phyloP scores from a whole-genome alignment of 2,888 invertebrate species.

The Parnassius mnemosyne region DNA sequence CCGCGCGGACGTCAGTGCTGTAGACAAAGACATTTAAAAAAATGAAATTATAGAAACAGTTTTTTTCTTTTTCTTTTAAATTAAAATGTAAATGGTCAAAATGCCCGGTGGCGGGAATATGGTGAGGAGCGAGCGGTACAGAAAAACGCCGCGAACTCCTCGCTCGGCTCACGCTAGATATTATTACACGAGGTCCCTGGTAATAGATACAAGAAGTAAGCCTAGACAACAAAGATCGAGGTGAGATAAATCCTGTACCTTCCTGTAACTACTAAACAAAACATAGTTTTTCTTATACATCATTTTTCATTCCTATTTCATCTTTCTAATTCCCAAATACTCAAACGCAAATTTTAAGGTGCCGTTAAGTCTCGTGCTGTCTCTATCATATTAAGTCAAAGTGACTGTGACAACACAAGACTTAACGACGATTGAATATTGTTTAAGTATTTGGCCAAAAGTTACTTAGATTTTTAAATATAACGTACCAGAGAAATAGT shows the following conservation, averaged over 20 bases:
- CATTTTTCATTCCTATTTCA: too few relatives aligned
- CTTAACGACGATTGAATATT: too few relatives aligned
- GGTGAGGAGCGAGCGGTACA: constrained; percentile 55
- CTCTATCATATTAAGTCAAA: too few relatives aligned
- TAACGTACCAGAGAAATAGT: too few relatives aligned
- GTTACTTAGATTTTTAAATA: too few relatives aligned
- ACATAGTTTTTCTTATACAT: too few relatives aligned
- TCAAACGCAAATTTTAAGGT: too few relatives aligned
- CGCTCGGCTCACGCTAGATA: constrained; percentile 57
- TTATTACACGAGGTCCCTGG: constrained; percentile 62
- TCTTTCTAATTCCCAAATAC: too few relatives aligned
- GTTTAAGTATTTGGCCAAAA: too few relatives aligned
- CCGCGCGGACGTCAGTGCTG: constrained; percentile 48
- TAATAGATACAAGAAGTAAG: constrained; percentile 45
- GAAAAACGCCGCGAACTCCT: constrained; percentile 53
- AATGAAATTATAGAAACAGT: constrained; percentile 12
- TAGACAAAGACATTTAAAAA: constrained; percentile 20
- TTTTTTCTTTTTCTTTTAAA: constrained; percentile 28
- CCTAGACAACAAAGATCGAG: constrained; percentile 42
- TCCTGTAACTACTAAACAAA: too few relatives aligned
- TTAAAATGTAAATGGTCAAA: constrained; percentile 49
- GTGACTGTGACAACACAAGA: too few relatives aligned
- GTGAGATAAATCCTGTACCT: constrained; percentile 39
- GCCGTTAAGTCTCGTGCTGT: too few relatives aligned
- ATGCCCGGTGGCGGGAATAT: constrained; percentile 64